Conservation (phyloP, 2,888 invertebrate species). For the Lasioglossum zephyrum region DNA sequence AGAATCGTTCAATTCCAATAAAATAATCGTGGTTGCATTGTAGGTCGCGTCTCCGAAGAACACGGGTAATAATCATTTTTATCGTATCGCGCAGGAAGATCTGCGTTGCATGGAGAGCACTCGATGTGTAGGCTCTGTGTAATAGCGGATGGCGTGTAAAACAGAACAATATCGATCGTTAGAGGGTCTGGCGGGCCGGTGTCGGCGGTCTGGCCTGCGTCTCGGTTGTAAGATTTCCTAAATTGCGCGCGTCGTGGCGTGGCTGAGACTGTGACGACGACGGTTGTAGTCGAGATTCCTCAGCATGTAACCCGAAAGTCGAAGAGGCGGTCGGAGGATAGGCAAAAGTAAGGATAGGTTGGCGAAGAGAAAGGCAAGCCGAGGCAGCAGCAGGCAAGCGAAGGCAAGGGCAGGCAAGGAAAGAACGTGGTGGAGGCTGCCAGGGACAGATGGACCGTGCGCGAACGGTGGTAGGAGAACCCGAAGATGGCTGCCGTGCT, state of each 20-base stretch:
- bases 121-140: not conserved
- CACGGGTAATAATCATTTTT: not conserved
- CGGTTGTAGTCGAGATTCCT: slow-evolving; percentile 51
- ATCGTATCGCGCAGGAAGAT: not conserved
- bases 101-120: not conserved
- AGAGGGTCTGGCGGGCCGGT: slow-evolving; percentile 19
- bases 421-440: slow-evolving; percentile 66
- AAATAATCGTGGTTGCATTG: not conserved
- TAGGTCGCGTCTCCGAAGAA: not conserved
- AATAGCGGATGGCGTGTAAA: slow-evolving; percentile 37
- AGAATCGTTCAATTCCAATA: not conserved
- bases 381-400: not conserved
- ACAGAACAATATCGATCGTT: slow-evolving; percentile 57
- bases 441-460: slow-evolving; percentile 68
- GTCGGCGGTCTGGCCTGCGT: slow-evolving; percentile 17
- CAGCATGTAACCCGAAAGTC: slow-evolving; percentile 29
- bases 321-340: slow-evolving; percentile 57
- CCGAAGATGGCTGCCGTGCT: slow-evolving; percentile 79
- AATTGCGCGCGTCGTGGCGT: slow-evolving; percentile 23
- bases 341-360: slow-evolving; percentile 51
- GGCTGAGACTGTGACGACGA: not conserved
- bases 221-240: slow-evolving; percentile 59
- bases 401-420: slow-evolving; percentile 20
- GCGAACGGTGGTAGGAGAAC: slow-evolving; percentile 71
- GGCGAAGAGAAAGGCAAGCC: slow-evolving; percentile 28